Evolutionary conservation across 2,113 vertebrate species (phyloP).

Genomic region (Dromaius novaehollandiae): DNA sequence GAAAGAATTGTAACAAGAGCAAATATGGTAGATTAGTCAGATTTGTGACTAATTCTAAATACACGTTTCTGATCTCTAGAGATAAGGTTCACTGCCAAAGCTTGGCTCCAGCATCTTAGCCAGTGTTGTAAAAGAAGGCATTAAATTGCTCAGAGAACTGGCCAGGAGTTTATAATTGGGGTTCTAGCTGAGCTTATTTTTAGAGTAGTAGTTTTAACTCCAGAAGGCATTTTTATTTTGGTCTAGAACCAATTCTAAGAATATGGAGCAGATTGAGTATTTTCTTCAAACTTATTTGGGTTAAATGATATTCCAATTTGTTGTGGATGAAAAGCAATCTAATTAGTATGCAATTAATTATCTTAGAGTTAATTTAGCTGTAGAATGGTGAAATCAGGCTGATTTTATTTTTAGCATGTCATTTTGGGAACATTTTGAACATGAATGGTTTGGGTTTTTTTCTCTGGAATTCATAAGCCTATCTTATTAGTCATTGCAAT

Average conservation of each 20-base stretch:
- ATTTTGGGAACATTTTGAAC: not conserved
- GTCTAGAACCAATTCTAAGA: conserved; percentile 17
- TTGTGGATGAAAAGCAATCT: conserved; percentile 10
- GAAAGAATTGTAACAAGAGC: not conserved
- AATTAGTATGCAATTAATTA: conserved; percentile 30
- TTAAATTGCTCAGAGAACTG: conserved; percentile 4
- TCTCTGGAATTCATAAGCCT: not conserved
- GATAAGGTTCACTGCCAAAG: not conserved
- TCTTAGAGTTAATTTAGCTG: conserved; percentile 29
- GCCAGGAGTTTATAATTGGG: not conserved
- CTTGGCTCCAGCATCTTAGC: not conserved
- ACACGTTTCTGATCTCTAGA: not conserved
- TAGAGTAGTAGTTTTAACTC: not conserved
- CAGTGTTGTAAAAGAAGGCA: not conserved
- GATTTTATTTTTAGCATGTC: not conserved
- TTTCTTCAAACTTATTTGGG: conserved; percentile 43
- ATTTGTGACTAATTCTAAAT: not conserved
- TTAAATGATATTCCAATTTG: conserved; percentile 20
- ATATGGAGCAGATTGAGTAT: not conserved
- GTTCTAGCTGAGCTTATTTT: conserved; percentile 13
- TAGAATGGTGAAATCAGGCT: not conserved
- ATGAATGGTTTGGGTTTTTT: not conserved
- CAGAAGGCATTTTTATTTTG: conserved; percentile 26
- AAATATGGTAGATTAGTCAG: not conserved
- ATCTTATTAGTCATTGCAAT: not conserved